Evolutionary conservation across 64 coral and sea anemone genomes (phyloP).

Genomic region (Acropora tenuis): DNA sequence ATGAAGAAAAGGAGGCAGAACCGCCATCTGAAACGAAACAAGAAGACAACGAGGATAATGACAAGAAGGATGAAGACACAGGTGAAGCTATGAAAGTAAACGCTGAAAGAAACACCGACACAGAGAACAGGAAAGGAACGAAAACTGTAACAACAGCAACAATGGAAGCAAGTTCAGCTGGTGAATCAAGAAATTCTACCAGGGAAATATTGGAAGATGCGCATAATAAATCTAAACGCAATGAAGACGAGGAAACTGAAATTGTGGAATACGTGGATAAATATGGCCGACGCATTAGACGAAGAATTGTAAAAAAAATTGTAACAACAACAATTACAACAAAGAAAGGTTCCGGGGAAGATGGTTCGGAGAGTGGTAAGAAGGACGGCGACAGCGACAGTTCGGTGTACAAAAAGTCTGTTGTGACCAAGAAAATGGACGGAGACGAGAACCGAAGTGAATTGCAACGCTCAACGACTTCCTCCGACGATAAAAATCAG

Average conservation of each 20-base stretch:
- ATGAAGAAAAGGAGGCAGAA: background rate
- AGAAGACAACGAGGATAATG: background rate
- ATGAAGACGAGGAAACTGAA: conserved; percentile 11
- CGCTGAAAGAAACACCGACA: background rate
- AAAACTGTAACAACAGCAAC: background rate
- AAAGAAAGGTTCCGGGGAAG: background rate
- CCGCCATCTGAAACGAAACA: background rate
- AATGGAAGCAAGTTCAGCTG: background rate
- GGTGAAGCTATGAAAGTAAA: background rate
- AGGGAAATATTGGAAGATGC: background rate
- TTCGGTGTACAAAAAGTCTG: conserved; percentile 3
- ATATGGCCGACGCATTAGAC: conserved; percentile 2
- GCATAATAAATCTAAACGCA: background rate
- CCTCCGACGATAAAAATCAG: conserved; percentile 4
- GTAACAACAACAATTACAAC: conserved; percentile 9
- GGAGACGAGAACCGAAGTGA: conserved; percentile 11
- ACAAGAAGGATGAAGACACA: background rate
- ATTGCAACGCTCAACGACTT: conserved; percentile 27
- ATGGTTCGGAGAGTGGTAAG: background rate
- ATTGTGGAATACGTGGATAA: conserved; percentile 10
- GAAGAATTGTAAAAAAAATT: background rate
- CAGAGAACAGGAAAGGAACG: background rate
- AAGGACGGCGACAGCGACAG: background rate
- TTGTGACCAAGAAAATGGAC: conserved; percentile 20
- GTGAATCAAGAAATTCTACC: background rate